Evolutionary conservation across 2,888 invertebrate species (phyloP).

Genomic region (Drosophila nr. perissopoda): DNA sequence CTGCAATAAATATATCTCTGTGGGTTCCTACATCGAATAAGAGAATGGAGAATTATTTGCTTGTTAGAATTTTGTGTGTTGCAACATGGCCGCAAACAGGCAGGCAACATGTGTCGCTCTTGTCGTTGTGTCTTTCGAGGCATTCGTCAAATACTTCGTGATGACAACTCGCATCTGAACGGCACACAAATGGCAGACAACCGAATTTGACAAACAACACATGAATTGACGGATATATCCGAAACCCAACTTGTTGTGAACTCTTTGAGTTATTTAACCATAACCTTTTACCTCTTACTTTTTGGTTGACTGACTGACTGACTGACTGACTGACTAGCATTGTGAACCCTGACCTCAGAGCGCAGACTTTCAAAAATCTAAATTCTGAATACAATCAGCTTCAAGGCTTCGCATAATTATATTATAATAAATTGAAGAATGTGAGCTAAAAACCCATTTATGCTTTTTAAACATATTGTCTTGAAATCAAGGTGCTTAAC

Average conservation of each 20-base stretch:
- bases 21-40: conserved; percentile 44
- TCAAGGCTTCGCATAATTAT: neutral
- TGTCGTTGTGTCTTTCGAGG: conserved; percentile 13
- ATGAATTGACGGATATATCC: conserved; percentile 30
- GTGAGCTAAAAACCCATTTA: neutral
- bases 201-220: conserved; percentile 5
- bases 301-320: neutral
- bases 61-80: conserved; percentile 67
- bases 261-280: conserved; percentile 32
- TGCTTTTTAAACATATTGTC: neutral
- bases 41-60: conserved; percentile 74
- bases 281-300: conserved; percentile 42
- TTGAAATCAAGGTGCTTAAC: neutral
- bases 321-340: neutral
- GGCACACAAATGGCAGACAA: conserved; percentile 16
- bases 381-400: neutral
- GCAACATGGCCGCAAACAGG: conserved; percentile 65
- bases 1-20: conserved; percentile 61
- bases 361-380: conserved; percentile 25
- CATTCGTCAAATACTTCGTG: conserved; percentile 58
- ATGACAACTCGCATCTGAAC: conserved; percentile 51
- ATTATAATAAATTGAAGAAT: neutral
- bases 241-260: conserved; percentile 5
- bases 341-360: conserved; percentile 19
- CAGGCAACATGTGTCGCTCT: conserved; percentile 62